Conservation (phyloP, 2,888 invertebrate genomes). For the Taenaris catops region DNA sequence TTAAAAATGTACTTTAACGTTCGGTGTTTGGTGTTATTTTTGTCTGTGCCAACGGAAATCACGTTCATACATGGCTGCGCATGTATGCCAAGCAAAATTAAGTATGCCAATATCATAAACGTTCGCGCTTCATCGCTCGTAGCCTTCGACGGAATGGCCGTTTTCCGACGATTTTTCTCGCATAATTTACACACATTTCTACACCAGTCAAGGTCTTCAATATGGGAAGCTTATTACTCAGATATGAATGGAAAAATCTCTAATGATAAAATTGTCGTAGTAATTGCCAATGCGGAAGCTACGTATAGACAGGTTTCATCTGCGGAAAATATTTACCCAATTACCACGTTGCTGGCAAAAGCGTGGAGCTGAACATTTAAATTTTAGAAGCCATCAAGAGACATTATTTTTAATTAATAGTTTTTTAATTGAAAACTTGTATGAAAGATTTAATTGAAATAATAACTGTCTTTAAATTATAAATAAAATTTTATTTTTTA, state of each 20-base stretch:
- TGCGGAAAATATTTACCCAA: too few relatives aligned
- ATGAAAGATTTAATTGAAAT: too few relatives aligned
- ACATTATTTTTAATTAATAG: too few relatives aligned
- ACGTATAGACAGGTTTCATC: too few relatives aligned
- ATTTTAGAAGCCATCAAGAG: too few relatives aligned
- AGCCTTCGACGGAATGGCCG: constrained; percentile 64
- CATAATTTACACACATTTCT: constrained; percentile 52
- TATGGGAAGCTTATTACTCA: constrained; percentile 31
- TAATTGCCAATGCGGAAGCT: too few relatives aligned
- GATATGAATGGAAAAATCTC: neutral
- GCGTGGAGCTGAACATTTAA: too few relatives aligned
- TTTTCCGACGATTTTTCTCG: constrained; percentile 74
- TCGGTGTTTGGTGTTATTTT: constrained; percentile 9
- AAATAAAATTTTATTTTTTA: too few relatives aligned
- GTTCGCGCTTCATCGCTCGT: constrained; percentile 60
- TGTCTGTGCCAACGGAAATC: constrained; percentile 15
- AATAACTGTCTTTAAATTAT: too few relatives aligned
- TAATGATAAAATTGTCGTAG: too few relatives aligned
- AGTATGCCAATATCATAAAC: constrained; percentile 75
- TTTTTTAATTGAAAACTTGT: too few relatives aligned
- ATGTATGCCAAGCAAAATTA: constrained; percentile 73
- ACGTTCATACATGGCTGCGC: constrained; percentile 44
- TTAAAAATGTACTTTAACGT: constrained; percentile 18
- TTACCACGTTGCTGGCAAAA: too few relatives aligned
- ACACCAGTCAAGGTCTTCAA: constrained; percentile 58